Percentiles rank a stretch among this genome's conserved stretches.
Evolutionary conservation across 2,113 vertebrate genomes (phyloP).

Genomic region (Columba janthina): DNA sequence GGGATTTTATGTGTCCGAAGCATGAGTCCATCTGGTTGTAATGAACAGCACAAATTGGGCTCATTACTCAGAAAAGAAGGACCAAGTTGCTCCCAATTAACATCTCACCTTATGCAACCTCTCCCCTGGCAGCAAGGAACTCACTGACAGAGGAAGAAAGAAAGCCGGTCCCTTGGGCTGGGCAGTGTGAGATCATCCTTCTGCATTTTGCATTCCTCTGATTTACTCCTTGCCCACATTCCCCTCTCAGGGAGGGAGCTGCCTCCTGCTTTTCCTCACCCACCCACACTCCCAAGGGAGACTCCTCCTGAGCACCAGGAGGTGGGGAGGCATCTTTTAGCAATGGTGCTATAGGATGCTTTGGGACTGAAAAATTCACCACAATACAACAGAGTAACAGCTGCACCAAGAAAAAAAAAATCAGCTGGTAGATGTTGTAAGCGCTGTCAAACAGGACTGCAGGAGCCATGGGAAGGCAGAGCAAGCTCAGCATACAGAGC

Average conservation of each 20-base stretch:
- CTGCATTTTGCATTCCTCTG: not conserved
- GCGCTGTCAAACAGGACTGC: not conserved
- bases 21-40: not conserved
- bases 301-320: not conserved
- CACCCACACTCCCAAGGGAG: not conserved
- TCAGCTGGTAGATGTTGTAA: not conserved
- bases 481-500: not conserved
- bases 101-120: not conserved
- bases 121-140: not conserved
- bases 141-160: not conserved
- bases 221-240: not conserved
- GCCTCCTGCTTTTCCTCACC: not conserved
- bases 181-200: not conserved
- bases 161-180: not conserved
- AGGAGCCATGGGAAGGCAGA: not conserved
- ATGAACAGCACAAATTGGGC: not conserved
- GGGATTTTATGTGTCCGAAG: slow-evolving; percentile 2
- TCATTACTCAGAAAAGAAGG: not conserved
- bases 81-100: not conserved
- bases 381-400: not conserved
- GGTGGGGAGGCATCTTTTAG: not conserved
- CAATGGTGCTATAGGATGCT: not conserved
- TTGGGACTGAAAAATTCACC: not conserved
- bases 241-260: not conserved
- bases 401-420: not conserved